These are phyloP conservation scores for Caenorhabditis sp. DNA, from an alignment of 2,888 invertebrate species.

Conservation along the genomic window DNA sequence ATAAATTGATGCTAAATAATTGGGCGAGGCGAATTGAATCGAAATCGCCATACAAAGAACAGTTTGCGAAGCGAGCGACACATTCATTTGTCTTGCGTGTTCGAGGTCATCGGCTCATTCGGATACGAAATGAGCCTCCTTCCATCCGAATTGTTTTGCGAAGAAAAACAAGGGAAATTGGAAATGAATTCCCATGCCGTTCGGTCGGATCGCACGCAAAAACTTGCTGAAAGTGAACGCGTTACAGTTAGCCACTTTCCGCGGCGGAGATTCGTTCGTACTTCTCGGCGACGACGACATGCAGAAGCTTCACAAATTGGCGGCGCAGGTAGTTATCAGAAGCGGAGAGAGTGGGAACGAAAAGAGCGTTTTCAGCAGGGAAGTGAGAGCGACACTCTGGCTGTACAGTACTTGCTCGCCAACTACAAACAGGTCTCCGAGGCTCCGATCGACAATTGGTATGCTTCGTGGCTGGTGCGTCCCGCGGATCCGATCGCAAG, in stretches of 20 bases:
- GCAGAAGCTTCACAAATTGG: slow-evolving; percentile 73
- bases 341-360: not conserved
- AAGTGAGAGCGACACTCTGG: slow-evolving; percentile 64
- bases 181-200: not conserved
- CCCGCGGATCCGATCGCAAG: not conserved
- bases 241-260: slow-evolving; percentile 75
- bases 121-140: slow-evolving; percentile 37
- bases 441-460: slow-evolving; percentile 64
- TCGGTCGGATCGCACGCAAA: not conserved
- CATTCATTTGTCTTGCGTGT: slow-evolving; percentile 42
- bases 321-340: slow-evolving; percentile 55
- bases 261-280: slow-evolving; percentile 75
- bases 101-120: slow-evolving; percentile 53
- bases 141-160: slow-evolving; percentile 2
- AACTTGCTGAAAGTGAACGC: slow-evolving; percentile 10
- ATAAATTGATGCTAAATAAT: slow-evolving; percentile 55
- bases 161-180: not conserved
- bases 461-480: slow-evolving; percentile 71
- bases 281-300: slow-evolving; percentile 75
- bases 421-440: slow-evolving; percentile 74
- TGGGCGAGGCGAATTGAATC: slow-evolving; percentile 32
- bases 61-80: slow-evolving; percentile 4
- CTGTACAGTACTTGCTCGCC: slow-evolving; percentile 71
- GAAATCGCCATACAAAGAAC: slow-evolving; percentile 47
- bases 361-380: slow-evolving; percentile 46